phyloP scores from a whole-genome alignment of 1,140 invertebrate genomes.

The Ceratitis capitata region DNA sequence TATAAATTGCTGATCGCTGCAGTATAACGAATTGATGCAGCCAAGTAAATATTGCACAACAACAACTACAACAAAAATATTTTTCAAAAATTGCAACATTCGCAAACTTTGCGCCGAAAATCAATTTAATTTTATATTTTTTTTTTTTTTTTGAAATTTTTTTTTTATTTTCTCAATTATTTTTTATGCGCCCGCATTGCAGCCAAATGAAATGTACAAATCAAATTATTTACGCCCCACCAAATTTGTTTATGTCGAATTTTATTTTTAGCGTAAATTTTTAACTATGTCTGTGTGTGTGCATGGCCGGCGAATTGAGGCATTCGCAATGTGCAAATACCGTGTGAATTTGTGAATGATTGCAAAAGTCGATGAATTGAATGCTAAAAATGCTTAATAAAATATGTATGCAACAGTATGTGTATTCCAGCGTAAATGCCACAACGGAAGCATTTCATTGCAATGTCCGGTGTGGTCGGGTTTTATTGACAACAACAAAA shows the following conservation, averaged over 20 bases:
- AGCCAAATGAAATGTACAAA: slow-evolving; percentile 7
- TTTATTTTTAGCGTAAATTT: slow-evolving; percentile 27
- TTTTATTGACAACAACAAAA: neutral
- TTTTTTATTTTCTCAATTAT: neutral
- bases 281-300: neutral
- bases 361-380: neutral
- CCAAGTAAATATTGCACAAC: neutral
- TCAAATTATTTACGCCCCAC: slow-evolving; percentile 29
- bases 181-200: neutral
- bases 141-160: neutral
- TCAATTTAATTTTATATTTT: neutral
- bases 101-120: neutral
- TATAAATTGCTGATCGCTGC: neutral
- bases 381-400: neutral
- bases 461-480: neutral
- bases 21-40: neutral
- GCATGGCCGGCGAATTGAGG: neutral
- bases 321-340: neutral
- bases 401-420: neutral
- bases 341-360: neutral
- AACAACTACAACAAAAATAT: neutral
- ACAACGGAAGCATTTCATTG: slow-evolving; percentile 8
- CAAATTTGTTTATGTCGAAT: slow-evolving; percentile 8
- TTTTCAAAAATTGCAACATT: neutral
- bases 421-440: no score